Evolutionary conservation across 2,797 vertebrate genomes (phyloP), one percentile per base, ranked within the genome.

Genomic region (Hippocampus kuda): DNA sequence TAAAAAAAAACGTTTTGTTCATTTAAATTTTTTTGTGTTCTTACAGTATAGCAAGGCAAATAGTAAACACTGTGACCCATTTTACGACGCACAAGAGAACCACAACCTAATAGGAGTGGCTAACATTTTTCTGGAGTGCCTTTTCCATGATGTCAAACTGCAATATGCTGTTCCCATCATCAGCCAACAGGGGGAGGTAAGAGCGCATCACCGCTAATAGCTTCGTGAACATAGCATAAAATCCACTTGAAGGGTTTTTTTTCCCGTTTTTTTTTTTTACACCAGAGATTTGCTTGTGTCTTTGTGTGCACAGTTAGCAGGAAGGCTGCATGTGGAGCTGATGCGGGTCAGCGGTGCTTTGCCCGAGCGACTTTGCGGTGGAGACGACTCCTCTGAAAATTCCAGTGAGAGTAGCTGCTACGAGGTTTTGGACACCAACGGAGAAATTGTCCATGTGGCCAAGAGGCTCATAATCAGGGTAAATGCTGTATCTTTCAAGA

Each of bases 111-210:
- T 99, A 0, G 97, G 97, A 0, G 97, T 99, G 0, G 97, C 97
- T 64, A 99, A 99, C 8, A 93, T 99, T 65, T 99, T 98, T 76
- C 81, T 99, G 77, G 97, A 99, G 88, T 96, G 95, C 85, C 93
- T 99, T 68, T 98, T 97, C 84, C 93, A 93, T 0, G 95, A 99
- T 0, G 92, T 98, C 69, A 98, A 91, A 75, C 93, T 99, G 78
- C 95, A 97, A 74, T 98, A 99, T 5, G 97, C 96, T 1, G 93
- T 98, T 62, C 97, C 97, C 66, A 98, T 99, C 87, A 98, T 99
- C 90, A 99, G 96, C 89, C 97, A 99, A 79, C 97, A 99, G 89
- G 97, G 97, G 79, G 97, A 99, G 94, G 97, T 98, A 88, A 74
- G 70, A 30, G 9, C 48, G 20, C 24, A 18, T 8, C 56, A 27